Evolutionary conservation across 2,888 invertebrate genomes (phyloP), one percentile per base, ranked within the genome.

Genomic region (Ophraella communa): DNA sequence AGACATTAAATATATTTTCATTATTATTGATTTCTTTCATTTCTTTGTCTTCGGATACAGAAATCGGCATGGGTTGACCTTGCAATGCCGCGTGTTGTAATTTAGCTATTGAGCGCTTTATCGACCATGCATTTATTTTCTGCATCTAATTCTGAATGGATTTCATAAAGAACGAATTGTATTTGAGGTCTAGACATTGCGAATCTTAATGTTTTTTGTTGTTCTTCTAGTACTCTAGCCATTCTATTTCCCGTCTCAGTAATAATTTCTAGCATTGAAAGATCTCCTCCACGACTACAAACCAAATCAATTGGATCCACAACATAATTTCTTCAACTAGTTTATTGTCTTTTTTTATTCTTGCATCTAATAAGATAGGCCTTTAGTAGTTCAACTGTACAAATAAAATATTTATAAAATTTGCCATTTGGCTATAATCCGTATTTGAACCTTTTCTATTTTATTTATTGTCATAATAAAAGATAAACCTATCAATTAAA

Each of bases 101-200:
- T 39, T 87, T 83, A 0, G 92, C 91, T 68, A 89, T 88, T 85
- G 0, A 92, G 85, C 0, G 89, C 88, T 44, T 87, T 85, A 0
- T 86, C 82, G 17, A 92, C 87, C 88, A 93, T 92, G 21, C 88
- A 88, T 44, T 85, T 85, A 70, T 94, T 94, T 80, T 94, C 94
- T 0, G 89, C 87, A 33, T 87, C 87, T 44, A 93, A 82, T 55
- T 91, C 87, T 0, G 93, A 93, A 81, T 94, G 93, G 0, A 92
- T 93, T 78, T 93, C 92, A 74, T 94, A 94, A 30, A 94, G 80
- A 11, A 93, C 87, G 67, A 93, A 85, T 77, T 94, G 94, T 21
- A 93, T 88, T 88, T 89, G 73, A 0, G 94, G 93, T 57, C 91
- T 87, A 0, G 92, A 91, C 86, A 94, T 87, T 0, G 92, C 87